Base-by-base conservation (phyloP, 2,888 invertebrate species). In the Koerneria pararmatus region DNA sequence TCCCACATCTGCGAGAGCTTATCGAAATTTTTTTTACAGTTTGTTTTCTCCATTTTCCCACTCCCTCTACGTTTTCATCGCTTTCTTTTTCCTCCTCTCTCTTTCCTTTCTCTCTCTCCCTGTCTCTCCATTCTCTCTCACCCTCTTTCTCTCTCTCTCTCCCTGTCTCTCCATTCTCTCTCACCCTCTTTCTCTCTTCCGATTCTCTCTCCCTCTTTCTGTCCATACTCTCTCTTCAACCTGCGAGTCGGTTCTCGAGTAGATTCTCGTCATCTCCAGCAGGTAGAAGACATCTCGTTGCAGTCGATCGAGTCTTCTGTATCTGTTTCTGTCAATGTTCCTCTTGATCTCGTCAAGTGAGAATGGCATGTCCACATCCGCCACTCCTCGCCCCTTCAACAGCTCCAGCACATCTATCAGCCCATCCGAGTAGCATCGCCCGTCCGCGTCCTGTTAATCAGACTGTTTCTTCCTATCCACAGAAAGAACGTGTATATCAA, bases 381-480 rank as follows among this genome's bases (percentile, higher is more conserved):
- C 89, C 81, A 79, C 67, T 32, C 77, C 27, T 46, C 56, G 60
- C 19, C 74, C 88, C 49, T 71, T 74, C 46, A 80, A 67, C 3
- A 83, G 91, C 91, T 94, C 93, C 0, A 92, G 91, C 31, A 95
- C 85, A 83, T 97, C 97, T 88, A 56, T 65, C 29, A 97, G 90
- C 2, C 94, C 93, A 86, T 97, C 95, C 1, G 93, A 92, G 85
- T 91, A 95, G 83, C 95, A 95, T 67, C 95, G 88, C 56, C 95
- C 95, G 84, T 95, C 94, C 78, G 92, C 92, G 83, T 97, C 95
- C 85, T 85, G 69, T 31, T 67, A 72, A 37, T 27, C n/a, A n/a
- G n/a, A n/a, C n/a, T n/a, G n/a, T n/a, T n/a, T n/a, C n/a, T n/a
- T n/a, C n/a, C n/a, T n/a, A n/a, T n/a, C n/a, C n/a, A n/a, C n/a